Evolutionary conservation across 2,113 vertebrate species (phyloP).

Genomic region (Spizaetus ornatus): DNA sequence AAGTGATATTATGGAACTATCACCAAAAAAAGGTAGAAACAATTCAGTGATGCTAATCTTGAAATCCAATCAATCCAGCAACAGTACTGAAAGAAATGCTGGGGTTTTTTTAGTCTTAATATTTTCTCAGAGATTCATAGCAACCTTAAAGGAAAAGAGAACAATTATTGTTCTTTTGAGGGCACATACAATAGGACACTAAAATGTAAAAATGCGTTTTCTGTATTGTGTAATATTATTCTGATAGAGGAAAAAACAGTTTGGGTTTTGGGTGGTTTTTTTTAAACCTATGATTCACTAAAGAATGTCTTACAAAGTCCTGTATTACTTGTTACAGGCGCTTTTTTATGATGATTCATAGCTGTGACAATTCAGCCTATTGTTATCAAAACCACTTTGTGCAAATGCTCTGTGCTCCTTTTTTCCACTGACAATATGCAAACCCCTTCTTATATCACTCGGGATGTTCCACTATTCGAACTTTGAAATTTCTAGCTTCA

Average conservation of each 20-base stretch:
- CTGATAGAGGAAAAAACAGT: neutral
- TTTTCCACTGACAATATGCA: neutral
- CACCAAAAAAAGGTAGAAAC: neutral
- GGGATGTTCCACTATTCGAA: neutral
- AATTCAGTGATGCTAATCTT: conserved; percentile 14
- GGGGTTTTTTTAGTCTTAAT: neutral
- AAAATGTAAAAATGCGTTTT: neutral
- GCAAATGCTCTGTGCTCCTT: neutral
- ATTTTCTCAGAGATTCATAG: neutral
- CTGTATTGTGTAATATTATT: neutral
- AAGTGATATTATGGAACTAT: neutral
- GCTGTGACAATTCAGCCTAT: conserved; percentile 1
- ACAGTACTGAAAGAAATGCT: neutral
- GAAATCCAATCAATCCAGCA: neutral
- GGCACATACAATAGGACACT: neutral
- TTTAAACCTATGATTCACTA: conserved; percentile 6
- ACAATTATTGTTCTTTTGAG: neutral
- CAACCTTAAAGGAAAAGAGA: neutral
- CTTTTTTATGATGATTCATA: conserved; percentile 21
- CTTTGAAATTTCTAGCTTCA: neutral
- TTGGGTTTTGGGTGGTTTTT: neutral
- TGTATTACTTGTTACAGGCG: neutral
- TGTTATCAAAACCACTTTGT: conserved; percentile 41
- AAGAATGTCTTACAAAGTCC: neutral
- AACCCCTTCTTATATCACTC: neutral